Conservation (phyloP, 2,113 vertebrate genomes). For the Chamaetylas fuelleborni region DNA sequence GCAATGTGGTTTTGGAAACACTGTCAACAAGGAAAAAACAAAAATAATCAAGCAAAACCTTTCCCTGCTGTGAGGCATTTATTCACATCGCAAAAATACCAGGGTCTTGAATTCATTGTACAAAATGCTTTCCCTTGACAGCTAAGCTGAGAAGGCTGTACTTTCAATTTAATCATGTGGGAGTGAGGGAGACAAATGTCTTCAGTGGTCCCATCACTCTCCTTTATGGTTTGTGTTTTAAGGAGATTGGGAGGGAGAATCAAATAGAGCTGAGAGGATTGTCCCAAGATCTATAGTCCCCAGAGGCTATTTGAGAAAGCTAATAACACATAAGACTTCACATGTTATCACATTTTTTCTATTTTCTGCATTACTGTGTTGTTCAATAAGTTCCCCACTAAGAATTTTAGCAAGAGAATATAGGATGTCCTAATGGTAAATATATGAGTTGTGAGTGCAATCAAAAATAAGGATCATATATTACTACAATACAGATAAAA, state of each 20-base stretch:
- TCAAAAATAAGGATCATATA: background rate
- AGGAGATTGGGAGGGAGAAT: background rate
- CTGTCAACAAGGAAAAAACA: background rate
- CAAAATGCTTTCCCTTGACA: background rate
- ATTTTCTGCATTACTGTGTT: background rate
- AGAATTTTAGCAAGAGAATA: background rate
- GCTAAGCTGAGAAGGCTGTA: background rate
- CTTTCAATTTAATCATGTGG: background rate
- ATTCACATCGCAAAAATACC: background rate
- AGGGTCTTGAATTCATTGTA: background rate
- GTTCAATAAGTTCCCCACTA: background rate
- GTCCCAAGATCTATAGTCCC: background rate
- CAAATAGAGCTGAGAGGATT: background rate
- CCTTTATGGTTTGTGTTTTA: background rate
- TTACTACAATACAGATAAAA: background rate
- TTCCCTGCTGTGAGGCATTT: background rate
- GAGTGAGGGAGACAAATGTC: background rate
- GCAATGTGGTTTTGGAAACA: background rate
- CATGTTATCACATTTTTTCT: background rate
- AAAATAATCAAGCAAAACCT: background rate
- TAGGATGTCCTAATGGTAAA: background rate
- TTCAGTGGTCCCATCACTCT: background rate
- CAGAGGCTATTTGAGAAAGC: background rate
- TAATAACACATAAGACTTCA: background rate
- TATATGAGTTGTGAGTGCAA: background rate